phyloP scores from a whole-genome alignment of 30 jellyfish, hydroid and myxozoan genomes.

The Turritopsis dohrnii region DNA sequence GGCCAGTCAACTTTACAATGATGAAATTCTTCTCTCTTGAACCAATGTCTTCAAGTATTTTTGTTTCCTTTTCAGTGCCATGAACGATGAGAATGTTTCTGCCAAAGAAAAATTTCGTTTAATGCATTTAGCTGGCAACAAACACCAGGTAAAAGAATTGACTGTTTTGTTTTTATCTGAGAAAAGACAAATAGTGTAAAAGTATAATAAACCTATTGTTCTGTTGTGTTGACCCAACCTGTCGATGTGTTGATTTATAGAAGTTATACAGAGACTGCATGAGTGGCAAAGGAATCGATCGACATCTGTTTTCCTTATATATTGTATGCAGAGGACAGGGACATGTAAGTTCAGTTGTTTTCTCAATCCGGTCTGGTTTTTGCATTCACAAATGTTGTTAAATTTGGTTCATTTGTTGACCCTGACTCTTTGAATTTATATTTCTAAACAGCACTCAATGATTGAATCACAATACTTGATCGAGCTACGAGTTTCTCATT shows the following conservation, averaged over 20 bases:
- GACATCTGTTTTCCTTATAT: slow-evolving; percentile 74
- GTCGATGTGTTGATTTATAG: slow-evolving; percentile 18
- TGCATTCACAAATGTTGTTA: neutral
- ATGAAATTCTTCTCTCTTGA: no score
- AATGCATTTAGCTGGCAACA: slow-evolving; percentile 61
- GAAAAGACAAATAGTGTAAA: no score
- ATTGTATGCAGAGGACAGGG: slow-evolving; percentile 97
- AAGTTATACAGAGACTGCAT: slow-evolving; percentile 72
- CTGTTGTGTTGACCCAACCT: neutral
- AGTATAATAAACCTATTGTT: no score
- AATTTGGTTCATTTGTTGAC: neutral
- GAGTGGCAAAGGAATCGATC: slow-evolving; percentile 92
- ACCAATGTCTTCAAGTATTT: no score
- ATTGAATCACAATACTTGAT: no score
- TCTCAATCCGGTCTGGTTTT: neutral
- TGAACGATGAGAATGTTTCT: slow-evolving; percentile 40
- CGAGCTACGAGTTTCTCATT: no score
- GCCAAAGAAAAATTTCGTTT: slow-evolving; percentile 31
- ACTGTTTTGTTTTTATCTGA: neutral
- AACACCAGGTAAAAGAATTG: slow-evolving; percentile 56
- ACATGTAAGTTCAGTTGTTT: slow-evolving; percentile 38
- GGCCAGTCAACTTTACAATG: no score
- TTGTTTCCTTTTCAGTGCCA: slow-evolving; percentile 35
- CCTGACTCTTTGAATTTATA: no score
- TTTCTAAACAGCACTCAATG: no score